Evolutionary conservation across 2,113 vertebrate genomes (phyloP).

Genomic region (Scopus umbretta): DNA sequence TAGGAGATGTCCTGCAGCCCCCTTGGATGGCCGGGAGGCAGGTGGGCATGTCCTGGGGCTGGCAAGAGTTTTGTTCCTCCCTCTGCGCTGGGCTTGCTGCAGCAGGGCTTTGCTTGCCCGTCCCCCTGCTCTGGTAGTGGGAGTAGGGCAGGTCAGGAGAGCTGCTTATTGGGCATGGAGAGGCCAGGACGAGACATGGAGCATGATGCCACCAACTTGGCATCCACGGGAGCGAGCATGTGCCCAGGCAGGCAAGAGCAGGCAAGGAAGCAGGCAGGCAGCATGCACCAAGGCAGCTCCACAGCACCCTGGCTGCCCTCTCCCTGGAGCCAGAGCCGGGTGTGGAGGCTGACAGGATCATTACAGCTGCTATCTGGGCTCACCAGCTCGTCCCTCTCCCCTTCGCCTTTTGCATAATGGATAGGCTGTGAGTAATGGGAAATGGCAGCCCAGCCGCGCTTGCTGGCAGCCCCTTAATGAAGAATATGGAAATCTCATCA

Average conservation of each 20-base stretch:
- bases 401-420: conserved; percentile 70
- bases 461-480: conserved; percentile 73
- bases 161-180: background rate
- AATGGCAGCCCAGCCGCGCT: conserved; percentile 68
- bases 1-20: background rate
- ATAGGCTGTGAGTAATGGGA: conserved; percentile 73
- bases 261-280: background rate
- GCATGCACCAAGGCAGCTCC: background rate
- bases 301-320: background rate
- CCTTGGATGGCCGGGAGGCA: rapidly evolving
- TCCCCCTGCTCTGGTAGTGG: rapidly evolving
- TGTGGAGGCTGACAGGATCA: conserved; percentile 26
- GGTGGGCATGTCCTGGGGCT: background rate
- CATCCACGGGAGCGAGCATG: background rate
- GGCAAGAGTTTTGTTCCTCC: background rate
- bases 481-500: conserved; percentile 76
- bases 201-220: background rate
- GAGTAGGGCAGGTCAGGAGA: background rate
- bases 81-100: background rate
- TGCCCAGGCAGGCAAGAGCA: background rate
- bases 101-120: background rate
- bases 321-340: background rate
- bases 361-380: conserved; percentile 47
- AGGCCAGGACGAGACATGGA: rapidly evolving
- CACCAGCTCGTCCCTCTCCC: conserved; percentile 36